A percentile compares a stretch with the other conserved stretches of the same genome.
These are phyloP conservation scores for Rotaria sp. DNA, from an alignment of 2,888 invertebrate genomes.

Conservation along the genomic window DNA sequence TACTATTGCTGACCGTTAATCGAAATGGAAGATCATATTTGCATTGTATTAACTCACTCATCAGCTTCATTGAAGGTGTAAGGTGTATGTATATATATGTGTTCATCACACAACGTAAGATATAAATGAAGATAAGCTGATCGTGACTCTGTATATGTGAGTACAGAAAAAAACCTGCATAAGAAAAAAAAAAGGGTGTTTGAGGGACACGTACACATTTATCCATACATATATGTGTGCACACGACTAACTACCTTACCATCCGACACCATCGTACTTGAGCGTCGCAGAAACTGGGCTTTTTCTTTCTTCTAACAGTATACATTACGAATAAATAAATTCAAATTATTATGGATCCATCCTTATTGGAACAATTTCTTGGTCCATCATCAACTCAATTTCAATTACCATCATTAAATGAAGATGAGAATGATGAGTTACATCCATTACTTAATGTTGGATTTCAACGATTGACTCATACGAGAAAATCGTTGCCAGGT, in stretches of 20 bases:
- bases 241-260: not conserved
- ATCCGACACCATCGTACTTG: conserved; percentile 22
- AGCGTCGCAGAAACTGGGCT: not conserved
- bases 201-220: not conserved
- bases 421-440: conserved; percentile 14
- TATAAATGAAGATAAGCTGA: conserved; percentile 11
- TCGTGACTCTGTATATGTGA: not conserved
- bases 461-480: not conserved
- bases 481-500: conserved; percentile 29
- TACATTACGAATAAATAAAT: not conserved
- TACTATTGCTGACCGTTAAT: conserved; percentile 18
- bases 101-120: not conserved
- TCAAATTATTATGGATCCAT: conserved; percentile 34
- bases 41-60: conserved; percentile 22
- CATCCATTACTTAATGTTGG: not conserved
- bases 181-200: not conserved
- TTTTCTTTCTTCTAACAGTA: not conserved
- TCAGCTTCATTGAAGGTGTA: conserved; percentile 7
- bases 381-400: conserved; percentile 37
- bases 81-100: not conserved
- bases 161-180: not conserved
- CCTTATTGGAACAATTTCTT: conserved; percentile 40
- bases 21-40: conserved; percentile 24
- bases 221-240: not conserved
- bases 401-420: not conserved